These are phyloP conservation scores for Drosophila eugracilis DNA, from an alignment of 1,140 invertebrate species.

Conservation along the genomic window DNA sequence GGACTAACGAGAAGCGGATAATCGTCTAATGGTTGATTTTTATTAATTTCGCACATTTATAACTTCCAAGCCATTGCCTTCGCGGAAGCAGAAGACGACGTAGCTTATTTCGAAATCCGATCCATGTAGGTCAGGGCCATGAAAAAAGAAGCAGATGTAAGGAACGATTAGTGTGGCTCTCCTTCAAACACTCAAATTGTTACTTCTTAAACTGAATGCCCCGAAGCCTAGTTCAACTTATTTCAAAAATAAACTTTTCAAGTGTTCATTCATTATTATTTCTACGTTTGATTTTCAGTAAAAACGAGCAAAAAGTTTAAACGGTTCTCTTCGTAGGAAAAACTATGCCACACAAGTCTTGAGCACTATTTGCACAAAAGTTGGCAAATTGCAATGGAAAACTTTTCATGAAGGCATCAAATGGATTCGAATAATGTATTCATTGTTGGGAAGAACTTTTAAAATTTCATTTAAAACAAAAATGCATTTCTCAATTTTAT, in stretches of 20 bases:
- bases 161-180: neutral
- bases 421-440: neutral
- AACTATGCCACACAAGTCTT: neutral
- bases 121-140: neutral
- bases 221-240: neutral
- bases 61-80: conserved; percentile 62
- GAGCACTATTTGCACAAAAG: neutral
- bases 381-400: conserved; percentile 10
- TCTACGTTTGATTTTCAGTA: neutral
- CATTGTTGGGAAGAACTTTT: neutral
- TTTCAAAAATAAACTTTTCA: neutral
- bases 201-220: neutral
- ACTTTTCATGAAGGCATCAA: neutral
- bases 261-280: neutral
- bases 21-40: conserved; percentile 61
- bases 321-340: too few species aligned
- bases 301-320: neutral
- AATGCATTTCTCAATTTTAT: too few species aligned
- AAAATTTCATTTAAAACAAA: neutral
- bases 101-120: too few species aligned
- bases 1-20: conserved; percentile 20
- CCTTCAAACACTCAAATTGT: neutral
- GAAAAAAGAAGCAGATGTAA: too few species aligned
- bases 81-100: neutral
- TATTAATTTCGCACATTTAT: conserved; percentile 78